phyloP scores from a whole-genome alignment of 2,888 invertebrate genomes.

The Himalopsyche kuldschensis region DNA sequence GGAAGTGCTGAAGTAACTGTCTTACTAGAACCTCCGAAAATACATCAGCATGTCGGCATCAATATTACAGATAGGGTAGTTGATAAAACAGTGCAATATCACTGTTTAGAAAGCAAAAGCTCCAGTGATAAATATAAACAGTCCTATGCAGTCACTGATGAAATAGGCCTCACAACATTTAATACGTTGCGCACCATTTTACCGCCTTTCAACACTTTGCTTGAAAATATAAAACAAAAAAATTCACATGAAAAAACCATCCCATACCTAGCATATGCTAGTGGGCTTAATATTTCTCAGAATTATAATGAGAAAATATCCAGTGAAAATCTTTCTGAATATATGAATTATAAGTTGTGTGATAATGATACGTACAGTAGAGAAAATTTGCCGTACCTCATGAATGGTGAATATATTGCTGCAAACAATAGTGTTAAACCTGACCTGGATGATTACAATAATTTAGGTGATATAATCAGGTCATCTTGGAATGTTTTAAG shows the following conservation, averaged over 20 bases:
- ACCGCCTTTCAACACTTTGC: too few species aligned
- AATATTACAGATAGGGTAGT: too few species aligned
- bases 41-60: too few species aligned
- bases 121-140: too few species aligned
- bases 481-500: not conserved
- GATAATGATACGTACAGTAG: not conserved
- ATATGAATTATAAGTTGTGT: not conserved
- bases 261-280: not conserved
- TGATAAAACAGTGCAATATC: too few species aligned
- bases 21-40: too few species aligned
- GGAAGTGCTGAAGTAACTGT: too few species aligned
- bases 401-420: not conserved
- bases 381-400: not conserved
- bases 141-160: too few species aligned
- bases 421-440: not conserved
- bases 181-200: too few species aligned
- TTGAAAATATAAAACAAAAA: not conserved
- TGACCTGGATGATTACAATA: not conserved
- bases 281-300: not conserved
- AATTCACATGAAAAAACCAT: not conserved
- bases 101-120: too few species aligned
- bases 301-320: not conserved
- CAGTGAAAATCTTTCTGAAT: not conserved
- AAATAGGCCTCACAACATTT: too few species aligned
- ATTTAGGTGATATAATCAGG: not conserved